Evolutionary conservation across 1,140 invertebrate genomes (phyloP).

Genomic region (Drosophila nasuta): DNA sequence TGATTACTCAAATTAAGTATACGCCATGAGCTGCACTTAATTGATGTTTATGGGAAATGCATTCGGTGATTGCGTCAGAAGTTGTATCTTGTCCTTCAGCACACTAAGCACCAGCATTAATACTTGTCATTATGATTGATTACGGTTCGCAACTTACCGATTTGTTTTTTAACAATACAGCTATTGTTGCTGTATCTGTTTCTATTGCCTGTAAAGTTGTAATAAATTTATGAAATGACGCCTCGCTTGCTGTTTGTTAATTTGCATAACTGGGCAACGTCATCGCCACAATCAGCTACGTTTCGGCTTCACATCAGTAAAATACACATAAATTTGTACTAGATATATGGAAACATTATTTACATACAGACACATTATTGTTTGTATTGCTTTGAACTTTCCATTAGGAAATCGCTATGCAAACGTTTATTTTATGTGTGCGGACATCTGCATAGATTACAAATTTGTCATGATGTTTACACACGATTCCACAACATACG

Average conservation of each 20-base stretch:
- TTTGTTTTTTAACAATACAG: not conserved
- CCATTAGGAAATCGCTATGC: constrained; percentile 36
- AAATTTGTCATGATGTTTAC: constrained; percentile 19
- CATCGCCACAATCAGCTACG: constrained; percentile 59
- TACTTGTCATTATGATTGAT: constrained; percentile 50
- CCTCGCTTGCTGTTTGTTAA: constrained; percentile 30
- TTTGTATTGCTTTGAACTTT: constrained; percentile 41
- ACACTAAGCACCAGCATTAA: constrained; percentile 15
- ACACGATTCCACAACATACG: not conserved
- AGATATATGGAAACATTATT: constrained; percentile 3
- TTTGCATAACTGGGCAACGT: constrained; percentile 69
- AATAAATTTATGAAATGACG: constrained; percentile 61
- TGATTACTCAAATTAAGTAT: constrained; percentile 18
- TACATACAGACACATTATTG: constrained; percentile 35
- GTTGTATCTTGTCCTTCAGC: constrained; percentile 22
- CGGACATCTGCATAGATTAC: constrained; percentile 7
- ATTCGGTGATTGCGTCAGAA: constrained; percentile 39
- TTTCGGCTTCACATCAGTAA: constrained; percentile 29
- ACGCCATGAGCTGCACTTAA: constrained; percentile 15
- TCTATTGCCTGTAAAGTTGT: constrained; percentile 48
- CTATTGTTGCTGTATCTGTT: constrained; percentile 14
- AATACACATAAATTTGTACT: constrained; percentile 3
- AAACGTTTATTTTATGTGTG: constrained; percentile 31
- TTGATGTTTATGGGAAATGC: not conserved
- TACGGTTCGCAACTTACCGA: constrained; percentile 26